Base-by-base conservation (phyloP, 2,797 vertebrate species). In the Sorex maritimensis region DNA sequence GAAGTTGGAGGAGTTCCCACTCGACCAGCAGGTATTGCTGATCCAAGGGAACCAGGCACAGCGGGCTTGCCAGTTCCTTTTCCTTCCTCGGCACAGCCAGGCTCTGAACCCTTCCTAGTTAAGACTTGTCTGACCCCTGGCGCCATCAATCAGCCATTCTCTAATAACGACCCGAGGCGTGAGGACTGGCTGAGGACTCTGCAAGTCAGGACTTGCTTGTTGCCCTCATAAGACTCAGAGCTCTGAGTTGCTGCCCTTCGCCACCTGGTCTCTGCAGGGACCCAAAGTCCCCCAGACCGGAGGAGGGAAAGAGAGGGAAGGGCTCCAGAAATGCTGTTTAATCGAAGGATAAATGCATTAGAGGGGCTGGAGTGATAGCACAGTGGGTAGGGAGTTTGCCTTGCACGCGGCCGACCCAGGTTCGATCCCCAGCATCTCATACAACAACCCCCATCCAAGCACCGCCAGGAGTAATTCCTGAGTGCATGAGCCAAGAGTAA, bases 1-100 rank as follows among this genome's bases (percentile, higher is more conserved):
- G 30, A 61, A 28, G 26, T 71, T 95, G 44, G 92, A 93, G 81
- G 90, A 80, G 4, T 65, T 94, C 93, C 90, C 81, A 77, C 92
- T 80, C 74, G 91, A 77, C 52, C 67, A 68, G 91, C 38, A 91
- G 86, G 85, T 49, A 65, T 21, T 86, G 91, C 55, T 88, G 92
- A 83, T 19, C 88, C 68, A 24, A 7, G 30, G 84, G 81, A 91
- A 21, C 81, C 19, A 3, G 4, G 8, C 30, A 80, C 73, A 80
- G 74, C 44, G 65, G 73, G n/a, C 23, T 38, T 55, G 81, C 92
- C 69, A 44, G 9, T 38, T 55, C 78, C 67, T 79, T 85, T 49
- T 71, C 79, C 75, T 6, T 72, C 71, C 52, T 69, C 30, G 23
- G 41, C 79, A 68, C 68, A 85, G 30, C 55, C 63, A 55, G 68